These are phyloP conservation scores for Netelia inedita DNA, from an alignment of 2,888 invertebrate genomes.

Conservation along the genomic window DNA sequence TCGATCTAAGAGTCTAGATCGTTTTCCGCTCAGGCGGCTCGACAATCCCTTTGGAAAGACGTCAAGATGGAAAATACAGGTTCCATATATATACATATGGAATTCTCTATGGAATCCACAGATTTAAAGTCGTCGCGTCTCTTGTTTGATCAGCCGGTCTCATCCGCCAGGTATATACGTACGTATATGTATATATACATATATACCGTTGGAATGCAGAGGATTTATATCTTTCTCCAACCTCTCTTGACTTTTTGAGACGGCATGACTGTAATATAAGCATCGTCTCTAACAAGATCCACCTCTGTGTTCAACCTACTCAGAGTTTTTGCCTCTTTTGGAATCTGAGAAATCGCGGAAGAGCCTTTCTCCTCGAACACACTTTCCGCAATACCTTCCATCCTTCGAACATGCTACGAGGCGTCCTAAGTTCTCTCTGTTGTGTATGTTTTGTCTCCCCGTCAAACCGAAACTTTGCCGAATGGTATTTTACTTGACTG, in stretches of 20 bases:
- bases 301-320: background rate
- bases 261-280: constrained; percentile 28
- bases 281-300: constrained; percentile 28
- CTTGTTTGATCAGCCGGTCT: constrained; percentile 55
- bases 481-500: too few relatives aligned
- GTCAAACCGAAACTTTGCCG: background rate
- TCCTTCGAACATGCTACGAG: background rate
- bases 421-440: background rate
- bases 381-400: background rate
- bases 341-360: background rate
- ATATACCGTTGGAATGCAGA: constrained; percentile 50
- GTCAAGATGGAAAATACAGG: constrained; percentile 10
- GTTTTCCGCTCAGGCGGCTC: constrained; percentile 12
- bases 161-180: constrained; percentile 46
- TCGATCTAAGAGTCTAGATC: constrained; percentile 3
- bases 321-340: constrained; percentile 2
- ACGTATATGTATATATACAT: constrained; percentile 5
- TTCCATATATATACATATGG: background rate
- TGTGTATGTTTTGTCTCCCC: too few relatives aligned
- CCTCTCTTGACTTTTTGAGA: constrained; percentile 16
- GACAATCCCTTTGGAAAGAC: constrained; percentile 21
- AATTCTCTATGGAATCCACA: constrained; percentile 36
- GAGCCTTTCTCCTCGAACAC: background rate
- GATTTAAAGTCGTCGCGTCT: constrained; percentile 49
- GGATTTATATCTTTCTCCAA: constrained; percentile 40